Conservation (phyloP, 2,888 invertebrate genomes). For the Morpho deidamia region DNA sequence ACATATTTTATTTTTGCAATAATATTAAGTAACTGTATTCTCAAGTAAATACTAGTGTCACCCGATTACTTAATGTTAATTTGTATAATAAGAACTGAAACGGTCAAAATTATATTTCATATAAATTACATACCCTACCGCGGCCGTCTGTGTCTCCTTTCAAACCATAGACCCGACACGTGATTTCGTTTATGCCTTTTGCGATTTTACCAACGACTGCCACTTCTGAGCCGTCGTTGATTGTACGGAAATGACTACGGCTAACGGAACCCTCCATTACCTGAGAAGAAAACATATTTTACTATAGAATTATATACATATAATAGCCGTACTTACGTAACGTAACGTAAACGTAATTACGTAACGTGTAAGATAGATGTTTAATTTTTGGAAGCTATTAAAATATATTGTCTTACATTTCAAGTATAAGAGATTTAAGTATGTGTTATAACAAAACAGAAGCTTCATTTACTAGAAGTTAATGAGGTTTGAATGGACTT, state of each 20-base stretch:
- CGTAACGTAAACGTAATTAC: too few species aligned
- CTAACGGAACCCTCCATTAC: not conserved
- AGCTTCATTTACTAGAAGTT: too few species aligned
- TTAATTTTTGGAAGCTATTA: too few species aligned
- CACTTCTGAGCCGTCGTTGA: not conserved
- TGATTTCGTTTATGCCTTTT: not conserved
- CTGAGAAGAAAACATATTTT: not conserved
- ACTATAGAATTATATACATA: not conserved
- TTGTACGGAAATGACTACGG: not conserved
- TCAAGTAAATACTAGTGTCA: too few species aligned
- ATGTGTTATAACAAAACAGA: too few species aligned
- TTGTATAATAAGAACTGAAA: not conserved
- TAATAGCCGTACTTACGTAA: not conserved
- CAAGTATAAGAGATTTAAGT: too few species aligned
- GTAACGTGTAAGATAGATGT: too few species aligned
- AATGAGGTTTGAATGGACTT: too few species aligned
- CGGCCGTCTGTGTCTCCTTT: slow-evolving; percentile 25
- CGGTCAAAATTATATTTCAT: not conserved
- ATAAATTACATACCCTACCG: slow-evolving; percentile 36
- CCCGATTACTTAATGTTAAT: too few species aligned
- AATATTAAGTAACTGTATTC: too few species aligned
- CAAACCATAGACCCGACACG: not conserved
- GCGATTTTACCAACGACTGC: not conserved
- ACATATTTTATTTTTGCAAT: not conserved
- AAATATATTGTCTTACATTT: too few species aligned